Percentiles rank a stretch among this genome's conserved stretches.
Conservation (phyloP, 2,113 vertebrate genomes). For the Protobothrops flavoviridis region DNA sequence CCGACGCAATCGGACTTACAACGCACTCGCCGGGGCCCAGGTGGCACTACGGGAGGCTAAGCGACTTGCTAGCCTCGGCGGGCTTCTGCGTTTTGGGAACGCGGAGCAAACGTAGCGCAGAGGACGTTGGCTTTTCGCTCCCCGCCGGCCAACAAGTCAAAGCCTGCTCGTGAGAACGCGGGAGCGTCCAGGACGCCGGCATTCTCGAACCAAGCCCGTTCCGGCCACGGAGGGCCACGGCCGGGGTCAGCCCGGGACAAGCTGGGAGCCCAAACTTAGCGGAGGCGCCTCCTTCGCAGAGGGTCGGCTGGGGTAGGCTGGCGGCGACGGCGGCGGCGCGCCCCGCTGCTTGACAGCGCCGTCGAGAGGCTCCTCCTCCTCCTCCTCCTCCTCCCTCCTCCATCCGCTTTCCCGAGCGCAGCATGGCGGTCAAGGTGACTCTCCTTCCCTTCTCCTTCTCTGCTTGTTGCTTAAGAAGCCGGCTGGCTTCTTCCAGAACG, state of each 20-base stretch:
- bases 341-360: constrained; percentile 58
- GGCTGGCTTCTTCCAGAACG: not conserved
- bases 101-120: not conserved
- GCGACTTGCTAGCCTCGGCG: not conserved
- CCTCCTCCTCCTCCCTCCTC: constrained; percentile 64
- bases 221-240: not conserved
- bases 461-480: constrained; percentile 47
- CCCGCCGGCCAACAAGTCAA: too few relatives aligned
- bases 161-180: not conserved
- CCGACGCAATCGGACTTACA: not conserved
- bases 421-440: constrained; percentile 99
- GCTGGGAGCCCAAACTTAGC: not conserved
- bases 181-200: not conserved
- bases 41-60: not conserved
- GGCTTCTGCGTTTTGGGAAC: not conserved
- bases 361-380: constrained; percentile 68
- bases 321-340: constrained; percentile 62
- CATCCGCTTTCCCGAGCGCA: constrained; percentile 68
- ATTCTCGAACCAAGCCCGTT: not conserved
- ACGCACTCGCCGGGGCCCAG: not conserved
- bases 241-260: not conserved
- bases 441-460: constrained; percentile 60
- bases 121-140: not conserved
- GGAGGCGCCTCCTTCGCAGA: not conserved
- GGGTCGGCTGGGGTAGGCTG: not conserved